These are phyloP conservation scores for Euphonia xanthogaster DNA, from an alignment of 2,797 vertebrate species.

Conservation along the genomic window DNA sequence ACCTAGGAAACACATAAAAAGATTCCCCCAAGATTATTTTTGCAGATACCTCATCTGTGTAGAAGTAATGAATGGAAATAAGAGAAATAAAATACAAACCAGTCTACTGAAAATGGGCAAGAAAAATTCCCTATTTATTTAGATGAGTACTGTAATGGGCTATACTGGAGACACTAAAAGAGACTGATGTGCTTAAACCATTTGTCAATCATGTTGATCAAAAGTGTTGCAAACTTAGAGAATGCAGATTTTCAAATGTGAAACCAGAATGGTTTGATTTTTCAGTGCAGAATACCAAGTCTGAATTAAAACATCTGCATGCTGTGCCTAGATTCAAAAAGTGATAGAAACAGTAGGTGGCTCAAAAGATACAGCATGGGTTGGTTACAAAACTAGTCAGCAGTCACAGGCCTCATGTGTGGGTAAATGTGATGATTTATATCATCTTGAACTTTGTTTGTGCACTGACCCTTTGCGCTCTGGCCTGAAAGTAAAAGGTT, in stretches of 20 bases:
- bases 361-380: background rate
- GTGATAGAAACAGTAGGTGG: background rate
- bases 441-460: background rate
- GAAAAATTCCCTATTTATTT: background rate
- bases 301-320: conserved; percentile 10
- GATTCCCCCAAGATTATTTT: background rate
- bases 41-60: background rate
- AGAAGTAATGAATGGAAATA: background rate
- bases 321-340: conserved; percentile 38
- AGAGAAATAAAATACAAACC: background rate
- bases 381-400: conserved; percentile 1
- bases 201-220: background rate
- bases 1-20: background rate
- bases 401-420: background rate
- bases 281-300: background rate
- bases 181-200: background rate
- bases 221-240: background rate
- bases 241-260: background rate
- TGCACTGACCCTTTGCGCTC: background rate
- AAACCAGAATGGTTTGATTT: background rate
- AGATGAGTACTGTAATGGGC: background rate
- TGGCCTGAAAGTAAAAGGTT: background rate
- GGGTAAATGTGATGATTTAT: background rate
- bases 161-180: background rate
- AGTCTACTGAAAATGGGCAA: background rate